Evolutionary conservation across 2,888 invertebrate species (phyloP), one percentile per base, ranked within the genome.

Genomic region (Halictus quadricinctus): DNA sequence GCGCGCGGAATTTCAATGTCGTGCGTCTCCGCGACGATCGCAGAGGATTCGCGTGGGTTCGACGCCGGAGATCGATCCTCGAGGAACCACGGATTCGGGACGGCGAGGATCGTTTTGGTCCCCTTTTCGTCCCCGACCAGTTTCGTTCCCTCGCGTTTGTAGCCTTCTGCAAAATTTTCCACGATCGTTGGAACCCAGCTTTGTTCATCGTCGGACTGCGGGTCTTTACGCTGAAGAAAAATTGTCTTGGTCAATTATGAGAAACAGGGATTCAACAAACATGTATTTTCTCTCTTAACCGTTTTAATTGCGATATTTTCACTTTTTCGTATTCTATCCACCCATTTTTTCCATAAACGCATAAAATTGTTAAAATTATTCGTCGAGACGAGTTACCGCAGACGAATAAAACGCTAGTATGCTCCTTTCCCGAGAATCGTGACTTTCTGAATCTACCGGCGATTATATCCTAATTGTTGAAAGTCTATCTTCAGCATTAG

Each of bases 1-100:
- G 13, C 46, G 13, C 12, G 64, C 36, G 60, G 64, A 76, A 76
- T 73, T 73, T 73, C 50, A 73, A 73, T 73, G 72, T 73, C 50
- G 46, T 25, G 48, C 1, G 48, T 13, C 25, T 66, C 15, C 3
- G 29, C 18, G 66, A 10, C 41, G 69, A 69, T 41, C 29, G 50
- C 25, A 21, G 50, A 50, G 13, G 64, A 64, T 64, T 64, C 15
- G 64, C 64, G 64, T 29, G 15, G 64, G 64, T 29, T 29, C 64
- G 7, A 29, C 64, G 64, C 36, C 54, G 54, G 54, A 8, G 21
- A 54, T 54, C 21, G 54, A 54, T 54, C 54, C 12, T 64, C 25
- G 29, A 15, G 15, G 25, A 29, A 29, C 15, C 64, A 29, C 15
- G 12, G 25, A 29, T 29, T 64, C 64, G 15, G 15, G 7, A 13